phyloP scores from a whole-genome alignment of 2,888 invertebrate species.

The Heliconius aoede region DNA sequence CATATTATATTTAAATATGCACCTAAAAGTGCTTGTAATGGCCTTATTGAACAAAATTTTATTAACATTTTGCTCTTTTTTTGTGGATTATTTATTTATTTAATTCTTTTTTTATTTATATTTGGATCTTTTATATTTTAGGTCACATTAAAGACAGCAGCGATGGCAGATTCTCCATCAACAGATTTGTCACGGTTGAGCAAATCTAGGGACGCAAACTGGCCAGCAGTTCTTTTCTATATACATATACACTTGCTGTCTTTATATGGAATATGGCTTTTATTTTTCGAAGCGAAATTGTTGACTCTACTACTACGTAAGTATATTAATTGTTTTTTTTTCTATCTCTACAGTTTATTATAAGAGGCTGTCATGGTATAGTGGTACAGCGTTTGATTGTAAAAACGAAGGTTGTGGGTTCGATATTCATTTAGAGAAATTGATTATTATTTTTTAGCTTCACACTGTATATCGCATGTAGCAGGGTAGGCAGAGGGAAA shows the following conservation, averaged over 20 bases:
- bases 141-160: constrained; percentile 17
- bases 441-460: too few species aligned
- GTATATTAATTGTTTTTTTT: constrained; percentile 55
- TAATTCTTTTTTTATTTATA: not conserved
- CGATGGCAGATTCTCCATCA: constrained; percentile 38
- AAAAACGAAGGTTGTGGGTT: too few species aligned
- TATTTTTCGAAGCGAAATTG: constrained; percentile 85
- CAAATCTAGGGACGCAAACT: constrained; percentile 85
- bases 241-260: constrained; percentile 89
- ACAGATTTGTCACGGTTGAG: constrained; percentile 51
- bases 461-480: too few species aligned
- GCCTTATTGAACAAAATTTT: too few species aligned
- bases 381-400: too few species aligned
- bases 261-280: constrained; percentile 85
- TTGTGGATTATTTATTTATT: too few species aligned
- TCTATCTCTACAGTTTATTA: constrained; percentile 71
- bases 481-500: too few species aligned
- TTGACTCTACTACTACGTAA: constrained; percentile 86
- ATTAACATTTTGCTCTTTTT: too few species aligned
- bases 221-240: constrained; percentile 89
- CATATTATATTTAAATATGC: too few species aligned
- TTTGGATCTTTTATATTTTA: not conserved
- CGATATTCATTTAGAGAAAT: too few species aligned
- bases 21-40: too few species aligned
- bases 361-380: too few species aligned